These are phyloP conservation scores for Arenaria interpres DNA, from an alignment of 2,113 vertebrate species.

Conservation along the genomic window DNA sequence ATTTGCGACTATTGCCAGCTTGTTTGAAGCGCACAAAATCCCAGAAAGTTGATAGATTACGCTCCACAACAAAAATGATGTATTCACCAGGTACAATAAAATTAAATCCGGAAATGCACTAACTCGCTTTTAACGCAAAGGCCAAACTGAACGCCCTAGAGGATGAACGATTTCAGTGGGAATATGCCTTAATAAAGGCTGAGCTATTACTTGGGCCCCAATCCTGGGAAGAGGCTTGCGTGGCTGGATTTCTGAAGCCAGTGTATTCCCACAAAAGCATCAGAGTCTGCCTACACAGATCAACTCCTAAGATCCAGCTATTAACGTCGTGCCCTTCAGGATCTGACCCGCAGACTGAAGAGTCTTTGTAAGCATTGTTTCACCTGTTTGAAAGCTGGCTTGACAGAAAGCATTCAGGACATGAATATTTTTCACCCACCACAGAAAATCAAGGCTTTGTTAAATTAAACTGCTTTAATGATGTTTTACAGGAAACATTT, in stretches of 20 bases:
- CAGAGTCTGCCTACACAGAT: background rate
- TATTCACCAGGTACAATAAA: background rate
- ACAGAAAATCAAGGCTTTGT: slow-evolving; percentile 77
- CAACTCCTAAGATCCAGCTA: background rate
- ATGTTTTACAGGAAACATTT: slow-evolving; percentile 76
- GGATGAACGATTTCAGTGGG: background rate
- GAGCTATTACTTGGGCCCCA: background rate
- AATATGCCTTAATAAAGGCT: background rate
- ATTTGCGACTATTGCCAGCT: background rate
- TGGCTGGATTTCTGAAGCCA: background rate
- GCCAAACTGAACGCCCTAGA: background rate
- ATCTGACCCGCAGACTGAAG: background rate
- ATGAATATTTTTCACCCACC: slow-evolving; percentile 73
- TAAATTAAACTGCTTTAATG: slow-evolving; percentile 56
- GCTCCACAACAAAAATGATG: background rate
- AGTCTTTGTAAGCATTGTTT: slow-evolving; percentile 54
- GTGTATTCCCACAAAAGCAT: background rate
- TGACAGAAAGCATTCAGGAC: slow-evolving; percentile 60
- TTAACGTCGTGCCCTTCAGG: slow-evolving; percentile 22
- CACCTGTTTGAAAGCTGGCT: slow-evolving; percentile 61
- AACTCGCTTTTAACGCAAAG: background rate
- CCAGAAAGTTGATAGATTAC: background rate
- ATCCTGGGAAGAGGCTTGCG: background rate
- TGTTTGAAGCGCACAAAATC: background rate
- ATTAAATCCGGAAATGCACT: background rate